Evolutionary conservation across 2,888 invertebrate genomes (phyloP), one percentile per base, ranked within the genome.

Genomic region (Stramonita haemastoma): DNA sequence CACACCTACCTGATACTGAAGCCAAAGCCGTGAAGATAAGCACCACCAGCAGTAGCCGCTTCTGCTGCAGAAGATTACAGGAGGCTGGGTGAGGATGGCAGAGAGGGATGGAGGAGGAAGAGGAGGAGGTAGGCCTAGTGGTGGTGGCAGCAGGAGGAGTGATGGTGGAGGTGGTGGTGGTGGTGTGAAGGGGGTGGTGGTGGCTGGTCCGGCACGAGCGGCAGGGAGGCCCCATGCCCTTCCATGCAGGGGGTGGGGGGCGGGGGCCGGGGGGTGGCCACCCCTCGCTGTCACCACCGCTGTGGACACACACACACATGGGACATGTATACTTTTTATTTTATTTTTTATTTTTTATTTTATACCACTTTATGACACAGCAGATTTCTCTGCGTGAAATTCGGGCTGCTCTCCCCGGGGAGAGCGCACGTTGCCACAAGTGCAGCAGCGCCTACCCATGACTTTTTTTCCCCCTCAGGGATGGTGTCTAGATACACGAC

Each of bases 161-260:
- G 57, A 34, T 22, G 81, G 88, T 34, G 81, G 88, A 29, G 88
- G 84, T 88, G 60, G 32, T 36, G 56, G 73, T 29, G 79, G 34
- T 29, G 77, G 29, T n/a, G 29, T 8, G 17, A 19, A 6, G 29
- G 56, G n/a, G 66, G 15, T 26, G 83, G 88, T 13, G 81, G 88
- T 81, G 34, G 83, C n/a, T 73, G 70, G 73, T 73, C 46, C 46
- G 87, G 29, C 73, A 34, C 29, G 89, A 91, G 90, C 90, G 91
- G 89, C 92, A 89, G 90, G 90, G 89, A 84, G 92, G 90, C 90
- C 92, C 93, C 93, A 93, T 93, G 88, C 92, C 93, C 93, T 92
- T 93, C 93, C 93, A 93, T 93, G 87, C 92, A 92, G 91, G 81
- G 89, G 89, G 86, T 84, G 85, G 87, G 88, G 83, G 87, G 60